Conservation (phyloP, 2,797 vertebrate genomes). For the Coreius guichenoti region DNA sequence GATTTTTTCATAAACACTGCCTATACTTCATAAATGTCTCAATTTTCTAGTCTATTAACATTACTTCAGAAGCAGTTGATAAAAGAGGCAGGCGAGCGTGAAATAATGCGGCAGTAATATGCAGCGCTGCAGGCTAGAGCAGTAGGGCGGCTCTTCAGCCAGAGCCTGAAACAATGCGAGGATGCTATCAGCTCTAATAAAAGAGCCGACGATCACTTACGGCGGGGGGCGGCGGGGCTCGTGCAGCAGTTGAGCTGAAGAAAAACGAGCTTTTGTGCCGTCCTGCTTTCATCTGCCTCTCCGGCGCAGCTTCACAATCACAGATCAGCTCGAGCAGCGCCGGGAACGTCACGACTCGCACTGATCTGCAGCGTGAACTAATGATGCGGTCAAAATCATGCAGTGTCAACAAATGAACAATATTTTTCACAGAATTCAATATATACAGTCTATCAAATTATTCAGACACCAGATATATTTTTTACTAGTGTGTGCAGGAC, state of each 20-base stretch:
- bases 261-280: constrained; percentile 81
- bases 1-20: constrained; percentile 99
- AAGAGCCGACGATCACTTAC: constrained; percentile 91
- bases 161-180: constrained; percentile 88
- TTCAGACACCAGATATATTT: too few species aligned
- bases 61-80: constrained; percentile 97
- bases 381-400: too few species aligned
- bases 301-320: not conserved
- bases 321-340: too few species aligned
- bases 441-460: too few species aligned
- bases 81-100: constrained; percentile 95
- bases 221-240: constrained; percentile 68
- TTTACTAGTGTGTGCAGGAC: too few species aligned
- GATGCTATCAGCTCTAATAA: constrained; percentile 92
- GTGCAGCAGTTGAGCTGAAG: constrained; percentile 86
- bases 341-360: too few species aligned
- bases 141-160: constrained; percentile 87
- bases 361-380: too few species aligned
- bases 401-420: too few species aligned
- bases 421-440: too few species aligned
- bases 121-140: constrained; percentile 92
- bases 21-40: constrained; percentile 99
- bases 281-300: not conserved
- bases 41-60: constrained; percentile 99
- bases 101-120: constrained; percentile 97